A percentile compares a stretch with the other conserved stretches of the same genome.
phyloP scores from a whole-genome alignment of 2,113 vertebrate genomes.

The Uropsilus gracilis region DNA sequence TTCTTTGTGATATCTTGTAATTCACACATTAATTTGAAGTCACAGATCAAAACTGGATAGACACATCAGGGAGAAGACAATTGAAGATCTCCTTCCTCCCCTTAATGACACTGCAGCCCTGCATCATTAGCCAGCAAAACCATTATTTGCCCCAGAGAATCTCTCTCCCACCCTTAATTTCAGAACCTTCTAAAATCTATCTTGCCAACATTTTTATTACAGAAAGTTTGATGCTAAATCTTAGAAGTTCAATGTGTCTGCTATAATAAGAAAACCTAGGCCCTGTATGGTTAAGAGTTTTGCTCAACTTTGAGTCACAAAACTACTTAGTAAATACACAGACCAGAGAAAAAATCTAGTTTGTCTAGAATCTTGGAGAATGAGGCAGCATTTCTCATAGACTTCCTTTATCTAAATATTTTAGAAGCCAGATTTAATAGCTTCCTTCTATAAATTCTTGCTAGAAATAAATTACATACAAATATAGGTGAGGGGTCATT shows the following conservation, averaged over 20 bases:
- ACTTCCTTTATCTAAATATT: neutral
- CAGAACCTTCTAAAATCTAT: constrained; percentile 16
- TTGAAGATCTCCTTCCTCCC: constrained; percentile 26
- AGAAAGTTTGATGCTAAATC: constrained; percentile 41
- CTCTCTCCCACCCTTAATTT: constrained; percentile 60
- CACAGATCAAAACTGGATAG: constrained; percentile 62
- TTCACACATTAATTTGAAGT: constrained; percentile 78
- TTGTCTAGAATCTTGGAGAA: neutral
- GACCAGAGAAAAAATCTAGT: neutral
- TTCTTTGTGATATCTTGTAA: constrained; percentile 70
- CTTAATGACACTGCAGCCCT: neutral
- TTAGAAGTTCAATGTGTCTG: neutral
- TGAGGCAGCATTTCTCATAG: neutral
- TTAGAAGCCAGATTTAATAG: neutral
- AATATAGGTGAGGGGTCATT: neutral
- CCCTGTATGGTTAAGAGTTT: constrained; percentile 12
- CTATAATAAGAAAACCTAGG: constrained; percentile 26
- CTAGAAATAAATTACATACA: neutral
- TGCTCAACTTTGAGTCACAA: neutral
- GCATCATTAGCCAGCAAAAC: constrained; percentile 1
- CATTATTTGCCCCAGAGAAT: constrained; percentile 51
- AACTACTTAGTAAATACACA: neutral
- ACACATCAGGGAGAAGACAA: constrained; percentile 48
- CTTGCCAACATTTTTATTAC: constrained; percentile 46
- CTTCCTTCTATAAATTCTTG: neutral